phyloP scores from a whole-genome alignment of 2,797 vertebrate genomes.

The Danionella dracula region DNA sequence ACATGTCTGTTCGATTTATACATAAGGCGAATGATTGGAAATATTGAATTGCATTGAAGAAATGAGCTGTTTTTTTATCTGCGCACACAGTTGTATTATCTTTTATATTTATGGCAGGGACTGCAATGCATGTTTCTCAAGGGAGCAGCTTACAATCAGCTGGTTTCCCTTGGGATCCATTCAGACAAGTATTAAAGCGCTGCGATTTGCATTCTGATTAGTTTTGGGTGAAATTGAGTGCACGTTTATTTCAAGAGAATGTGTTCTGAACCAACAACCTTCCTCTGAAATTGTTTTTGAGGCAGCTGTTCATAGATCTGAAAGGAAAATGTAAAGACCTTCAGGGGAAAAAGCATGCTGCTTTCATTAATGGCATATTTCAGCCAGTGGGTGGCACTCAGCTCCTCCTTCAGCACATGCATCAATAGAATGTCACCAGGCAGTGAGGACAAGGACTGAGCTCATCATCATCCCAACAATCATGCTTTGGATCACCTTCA shows the following conservation, averaged over 20 bases:
- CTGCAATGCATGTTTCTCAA: no score
- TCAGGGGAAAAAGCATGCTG: background rate
- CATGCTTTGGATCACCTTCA: background rate
- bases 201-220: no score
- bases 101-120: no score
- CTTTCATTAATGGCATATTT: background rate
- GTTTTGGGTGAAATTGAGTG: background rate
- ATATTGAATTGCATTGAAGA: no score
- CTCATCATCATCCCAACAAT: background rate
- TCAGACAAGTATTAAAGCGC: no score
- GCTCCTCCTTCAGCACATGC: background rate
- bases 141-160: no score
- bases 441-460: background rate
- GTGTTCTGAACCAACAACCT: background rate
- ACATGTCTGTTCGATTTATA: no score
- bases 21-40: no score
- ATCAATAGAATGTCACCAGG: background rate
- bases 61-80: no score
- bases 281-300: background rate
- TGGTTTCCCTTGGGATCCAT: no score
- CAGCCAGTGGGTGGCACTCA: slow-evolving; percentile 35
- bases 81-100: no score
- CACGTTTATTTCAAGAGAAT: background rate
- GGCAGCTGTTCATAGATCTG: background rate
- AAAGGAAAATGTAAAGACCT: background rate